Percentiles rank a stretch among this genome's conserved stretches.
Evolutionary conservation across 2,888 invertebrate species (phyloP).

Genomic region (Incurvaria masculella): DNA sequence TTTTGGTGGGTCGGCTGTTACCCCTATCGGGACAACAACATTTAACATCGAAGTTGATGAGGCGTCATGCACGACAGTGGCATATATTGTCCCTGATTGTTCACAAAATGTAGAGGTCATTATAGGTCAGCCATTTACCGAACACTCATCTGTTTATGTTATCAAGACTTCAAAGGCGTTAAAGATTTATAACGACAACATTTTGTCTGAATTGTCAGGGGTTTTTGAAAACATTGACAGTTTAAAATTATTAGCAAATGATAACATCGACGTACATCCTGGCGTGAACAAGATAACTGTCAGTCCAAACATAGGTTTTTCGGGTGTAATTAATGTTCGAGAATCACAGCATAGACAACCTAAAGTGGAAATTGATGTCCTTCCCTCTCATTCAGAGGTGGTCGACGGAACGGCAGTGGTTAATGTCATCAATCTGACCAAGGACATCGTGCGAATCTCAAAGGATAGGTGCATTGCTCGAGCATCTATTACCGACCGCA

Average conservation of each 20-base stretch:
- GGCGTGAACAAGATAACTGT: constrained; percentile 11
- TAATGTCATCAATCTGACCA: constrained; percentile 10
- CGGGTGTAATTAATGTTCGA: constrained; percentile 2
- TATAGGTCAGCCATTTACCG: constrained; percentile 9
- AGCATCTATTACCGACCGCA: background rate
- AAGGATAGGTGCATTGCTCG: constrained; percentile 7
- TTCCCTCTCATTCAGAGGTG: constrained; percentile 3
- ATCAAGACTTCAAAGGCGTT: constrained; percentile 11
- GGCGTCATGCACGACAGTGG: constrained; percentile 5
- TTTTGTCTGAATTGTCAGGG: constrained; percentile 4
- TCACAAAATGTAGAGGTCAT: constrained; percentile 10
- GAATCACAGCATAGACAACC: constrained; percentile 11
- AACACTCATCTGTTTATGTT: constrained; percentile 7
- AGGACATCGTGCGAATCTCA: constrained; percentile 1
- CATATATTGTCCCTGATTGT: constrained; percentile 10
- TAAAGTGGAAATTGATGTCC: constrained; percentile 7
- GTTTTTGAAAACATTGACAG: constrained; percentile 5
- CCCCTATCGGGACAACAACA: constrained; percentile 6
- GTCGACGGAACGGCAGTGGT: constrained; percentile 6
- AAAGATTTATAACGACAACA: constrained; percentile 8
- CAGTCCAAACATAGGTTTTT: constrained; percentile 7
- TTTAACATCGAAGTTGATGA: constrained; percentile 9
- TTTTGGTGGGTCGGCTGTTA: constrained; percentile 8
- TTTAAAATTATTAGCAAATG: constrained; percentile 3
- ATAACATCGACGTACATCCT: constrained; percentile 1